A percentile compares a stretch with the other conserved stretches of the same genome.
phyloP scores from a whole-genome alignment of 2,888 invertebrate species.

The Aquatica leii region DNA sequence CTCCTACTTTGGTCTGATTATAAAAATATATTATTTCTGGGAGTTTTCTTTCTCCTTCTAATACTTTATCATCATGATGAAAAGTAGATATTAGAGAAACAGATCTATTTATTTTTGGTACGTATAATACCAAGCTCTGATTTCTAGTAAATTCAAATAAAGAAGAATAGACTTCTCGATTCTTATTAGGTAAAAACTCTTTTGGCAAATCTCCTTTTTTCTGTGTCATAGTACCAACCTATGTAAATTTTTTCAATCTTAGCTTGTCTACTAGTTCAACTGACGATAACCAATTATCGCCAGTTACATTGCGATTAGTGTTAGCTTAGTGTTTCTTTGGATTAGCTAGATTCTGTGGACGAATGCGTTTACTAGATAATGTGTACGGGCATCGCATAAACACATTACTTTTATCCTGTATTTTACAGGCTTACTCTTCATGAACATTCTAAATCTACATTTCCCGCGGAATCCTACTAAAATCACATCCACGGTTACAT shows the following conservation, averaged over 20 bases:
- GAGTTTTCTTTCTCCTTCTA: background rate
- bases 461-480: background rate
- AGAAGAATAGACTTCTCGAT: background rate
- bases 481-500: background rate
- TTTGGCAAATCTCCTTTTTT: background rate
- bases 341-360: too few species aligned
- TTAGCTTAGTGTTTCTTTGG: background rate
- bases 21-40: background rate
- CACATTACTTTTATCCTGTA: background rate
- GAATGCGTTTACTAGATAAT: too few species aligned
- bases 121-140: slow-evolving; percentile 2
- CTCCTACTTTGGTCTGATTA: background rate
- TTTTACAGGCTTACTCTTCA: background rate
- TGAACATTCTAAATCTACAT: slow-evolving; percentile 1
- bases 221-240: background rate
- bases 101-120: background rate
- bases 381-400: too few species aligned
- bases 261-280: background rate
- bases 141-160: background rate
- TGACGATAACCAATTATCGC: background rate
- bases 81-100: background rate
- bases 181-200: slow-evolving; percentile 1
- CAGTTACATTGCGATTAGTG: background rate
- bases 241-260: background rate
- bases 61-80: background rate